Conservation (phyloP, 2,888 invertebrate species). For the Nomada flava region DNA sequence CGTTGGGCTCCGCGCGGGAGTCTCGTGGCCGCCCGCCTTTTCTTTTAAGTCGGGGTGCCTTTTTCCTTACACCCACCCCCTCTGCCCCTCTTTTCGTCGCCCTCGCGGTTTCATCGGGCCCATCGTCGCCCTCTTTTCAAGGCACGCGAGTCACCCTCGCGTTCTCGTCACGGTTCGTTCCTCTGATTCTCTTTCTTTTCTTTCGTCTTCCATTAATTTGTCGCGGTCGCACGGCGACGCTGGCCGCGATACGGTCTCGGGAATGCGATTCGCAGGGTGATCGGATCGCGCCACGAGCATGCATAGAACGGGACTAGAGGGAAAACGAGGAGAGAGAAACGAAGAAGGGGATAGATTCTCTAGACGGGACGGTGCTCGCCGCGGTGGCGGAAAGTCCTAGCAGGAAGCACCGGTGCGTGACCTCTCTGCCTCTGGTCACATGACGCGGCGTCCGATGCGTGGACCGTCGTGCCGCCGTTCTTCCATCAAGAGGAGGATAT, state of each 20-base stretch:
- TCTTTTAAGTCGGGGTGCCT: constrained; percentile 73
- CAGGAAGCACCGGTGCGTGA: constrained; percentile 42
- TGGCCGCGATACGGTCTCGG: background rate
- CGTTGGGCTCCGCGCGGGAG: constrained; percentile 83
- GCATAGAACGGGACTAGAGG: background rate
- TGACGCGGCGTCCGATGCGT: constrained; percentile 43
- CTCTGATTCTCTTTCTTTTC: background rate
- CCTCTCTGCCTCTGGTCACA: constrained; percentile 44
- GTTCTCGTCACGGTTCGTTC: constrained; percentile 28
- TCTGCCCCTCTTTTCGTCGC: constrained; percentile 51
- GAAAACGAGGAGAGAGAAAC: constrained; percentile 6
- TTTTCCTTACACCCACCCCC: constrained; percentile 67
- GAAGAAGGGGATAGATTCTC: constrained; percentile 14
- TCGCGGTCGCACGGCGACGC: background rate
- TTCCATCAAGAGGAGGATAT: constrained; percentile 5
- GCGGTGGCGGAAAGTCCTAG: constrained; percentile 18
- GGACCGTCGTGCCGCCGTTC: constrained; percentile 2
- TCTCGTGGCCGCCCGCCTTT: constrained; percentile 80
- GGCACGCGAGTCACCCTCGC: constrained; percentile 26
- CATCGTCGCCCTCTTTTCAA: constrained; percentile 35
- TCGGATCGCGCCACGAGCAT: background rate
- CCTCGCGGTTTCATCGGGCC: constrained; percentile 50
- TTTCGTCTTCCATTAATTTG: background rate
- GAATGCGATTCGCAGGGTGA: constrained; percentile 22
- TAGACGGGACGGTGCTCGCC: constrained; percentile 19